These are phyloP conservation scores for Drosophila antonietae DNA, from an alignment of 2,888 invertebrate genomes.

Conservation along the genomic window DNA sequence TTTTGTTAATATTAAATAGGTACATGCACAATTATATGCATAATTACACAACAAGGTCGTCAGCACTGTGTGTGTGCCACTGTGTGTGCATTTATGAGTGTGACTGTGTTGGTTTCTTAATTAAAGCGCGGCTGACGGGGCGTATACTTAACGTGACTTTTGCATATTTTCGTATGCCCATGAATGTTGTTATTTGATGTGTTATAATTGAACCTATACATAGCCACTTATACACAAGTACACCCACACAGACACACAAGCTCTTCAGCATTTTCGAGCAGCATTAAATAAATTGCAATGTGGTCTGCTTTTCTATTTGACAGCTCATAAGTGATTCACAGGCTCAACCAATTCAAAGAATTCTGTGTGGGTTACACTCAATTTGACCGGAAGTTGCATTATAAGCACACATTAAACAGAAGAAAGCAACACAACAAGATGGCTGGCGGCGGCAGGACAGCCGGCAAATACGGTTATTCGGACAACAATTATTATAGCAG, in stretches of 20 bases:
- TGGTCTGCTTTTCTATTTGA: conserved; percentile 8
- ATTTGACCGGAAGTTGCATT: conserved; percentile 44
- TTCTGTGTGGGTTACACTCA: conserved; percentile 29
- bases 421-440: conserved; percentile 66
- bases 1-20: conserved; percentile 69
- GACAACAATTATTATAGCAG: conserved; percentile 91
- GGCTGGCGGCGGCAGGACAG: conserved; percentile 90
- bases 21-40: conserved; percentile 76
- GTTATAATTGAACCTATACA: conserved; percentile 48
- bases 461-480: conserved; percentile 92
- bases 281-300: conserved; percentile 9
- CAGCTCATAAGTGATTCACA: conserved; percentile 35
- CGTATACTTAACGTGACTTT: conserved; percentile 66
- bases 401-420: conserved; percentile 35
- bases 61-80: conserved; percentile 18
- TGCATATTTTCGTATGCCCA: conserved; percentile 10
- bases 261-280: background rate
- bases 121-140: conserved; percentile 53
- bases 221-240: conserved; percentile 1
- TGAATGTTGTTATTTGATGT: conserved; percentile 38
- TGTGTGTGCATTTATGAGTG: conserved; percentile 13
- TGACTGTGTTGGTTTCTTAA: conserved; percentile 40
- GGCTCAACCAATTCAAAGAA: conserved; percentile 30
- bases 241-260: background rate
- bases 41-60: conserved; percentile 61